A percentile compares a stretch with the other conserved stretches of the same genome.
phyloP scores from a whole-genome alignment of 2,888 invertebrate genomes.

The Ichneumoninae sp. region DNA sequence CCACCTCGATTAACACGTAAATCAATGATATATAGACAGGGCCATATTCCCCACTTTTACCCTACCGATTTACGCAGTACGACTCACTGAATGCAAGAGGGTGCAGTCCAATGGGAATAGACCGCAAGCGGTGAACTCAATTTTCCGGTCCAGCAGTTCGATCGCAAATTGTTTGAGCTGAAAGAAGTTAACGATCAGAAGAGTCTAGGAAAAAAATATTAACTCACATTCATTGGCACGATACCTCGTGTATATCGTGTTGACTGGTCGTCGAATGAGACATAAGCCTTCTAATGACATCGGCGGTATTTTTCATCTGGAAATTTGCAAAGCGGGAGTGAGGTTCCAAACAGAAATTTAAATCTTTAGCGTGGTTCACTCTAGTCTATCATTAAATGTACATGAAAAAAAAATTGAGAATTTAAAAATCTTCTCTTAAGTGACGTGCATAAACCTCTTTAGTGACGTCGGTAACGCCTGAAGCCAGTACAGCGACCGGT shows the following conservation, averaged over 20 bases:
- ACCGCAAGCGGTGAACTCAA: conserved; percentile 76
- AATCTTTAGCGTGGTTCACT: not conserved
- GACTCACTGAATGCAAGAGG: conserved; percentile 72
- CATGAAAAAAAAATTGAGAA: no score
- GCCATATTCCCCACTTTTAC: no score
- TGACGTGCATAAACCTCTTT: conserved; percentile 33
- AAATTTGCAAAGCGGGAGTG: no score
- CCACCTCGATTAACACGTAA: no score
- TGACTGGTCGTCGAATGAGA: conserved; percentile 6
- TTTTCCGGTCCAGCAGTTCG: conserved; percentile 72
- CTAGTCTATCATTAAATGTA: not conserved
- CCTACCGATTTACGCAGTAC: not conserved
- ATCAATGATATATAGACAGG: no score
- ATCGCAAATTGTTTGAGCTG: conserved; percentile 76
- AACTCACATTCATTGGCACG: not conserved
- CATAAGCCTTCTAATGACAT: conserved; percentile 33
- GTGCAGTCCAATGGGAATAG: conserved; percentile 75
- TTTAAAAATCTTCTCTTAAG: not conserved
- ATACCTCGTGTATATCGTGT: conserved; percentile 46
- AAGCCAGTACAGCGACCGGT: conserved; percentile 70
- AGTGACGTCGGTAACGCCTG: conserved; percentile 17
- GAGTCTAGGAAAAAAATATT: no score
- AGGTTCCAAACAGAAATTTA: no score
- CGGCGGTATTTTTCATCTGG: not conserved
- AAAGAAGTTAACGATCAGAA: conserved; percentile 37